These are phyloP conservation scores for Dyspetes luteomarginatus DNA, from an alignment of 2,888 invertebrate species.

Conservation along the genomic window DNA sequence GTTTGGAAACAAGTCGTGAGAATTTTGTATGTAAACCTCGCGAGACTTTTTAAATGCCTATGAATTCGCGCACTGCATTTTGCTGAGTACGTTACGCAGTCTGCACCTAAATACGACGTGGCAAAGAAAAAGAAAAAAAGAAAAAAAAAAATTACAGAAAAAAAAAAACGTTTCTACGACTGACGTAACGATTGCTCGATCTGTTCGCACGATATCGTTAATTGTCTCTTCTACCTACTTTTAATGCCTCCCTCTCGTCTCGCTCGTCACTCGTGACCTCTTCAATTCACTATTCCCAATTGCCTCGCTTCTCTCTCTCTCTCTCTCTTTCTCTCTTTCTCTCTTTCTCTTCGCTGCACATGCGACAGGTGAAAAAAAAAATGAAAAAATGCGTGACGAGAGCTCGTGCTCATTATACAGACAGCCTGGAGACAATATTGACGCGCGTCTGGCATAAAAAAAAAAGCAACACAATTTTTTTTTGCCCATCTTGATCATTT, in stretches of 20 bases:
- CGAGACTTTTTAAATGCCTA: not conserved
- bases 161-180: conserved; percentile 35
- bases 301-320: not conserved
- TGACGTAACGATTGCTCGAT: conserved; percentile 70
- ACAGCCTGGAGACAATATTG: conserved; percentile 21
- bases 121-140: not conserved
- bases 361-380: conserved; percentile 5
- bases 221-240: conserved; percentile 70
- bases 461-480: no score
- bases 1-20: conserved; percentile 12
- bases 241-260: conserved; percentile 53
- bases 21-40: conserved; percentile 47
- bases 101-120: conserved; percentile 2
- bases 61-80: conserved; percentile 40
- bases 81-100: conserved; percentile 1
- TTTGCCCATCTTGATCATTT: no score
- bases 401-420: conserved; percentile 22
- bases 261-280: conserved; percentile 43
- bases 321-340: not conserved
- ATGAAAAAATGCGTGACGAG: not conserved
- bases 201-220: conserved; percentile 72
- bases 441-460: no score
- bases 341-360: conserved; percentile 5
- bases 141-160: not conserved
- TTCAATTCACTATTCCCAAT: conserved; percentile 37